A percentile compares a stretch with the other conserved stretches of the same genome.
Evolutionary conservation across 2,797 vertebrate genomes (phyloP).

Genomic region (Pampus argenteus): DNA sequence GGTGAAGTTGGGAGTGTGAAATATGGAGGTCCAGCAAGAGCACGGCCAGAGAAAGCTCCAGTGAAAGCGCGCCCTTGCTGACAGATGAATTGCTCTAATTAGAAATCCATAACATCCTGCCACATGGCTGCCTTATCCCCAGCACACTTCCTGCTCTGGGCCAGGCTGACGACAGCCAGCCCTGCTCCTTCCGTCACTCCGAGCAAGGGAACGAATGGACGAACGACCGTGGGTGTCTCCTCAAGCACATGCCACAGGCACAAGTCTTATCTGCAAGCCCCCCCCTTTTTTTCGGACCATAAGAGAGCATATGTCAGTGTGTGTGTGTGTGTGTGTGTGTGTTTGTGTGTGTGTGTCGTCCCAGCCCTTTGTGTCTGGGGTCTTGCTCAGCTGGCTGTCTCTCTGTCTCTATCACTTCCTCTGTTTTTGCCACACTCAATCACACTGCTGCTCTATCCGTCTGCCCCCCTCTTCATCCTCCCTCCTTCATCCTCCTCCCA

Average conservation of each 20-base stretch:
- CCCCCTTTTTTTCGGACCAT: slow-evolving; percentile 44
- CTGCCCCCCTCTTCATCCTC: slow-evolving; percentile 35
- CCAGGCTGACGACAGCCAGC: slow-evolving; percentile 97
- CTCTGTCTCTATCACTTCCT: slow-evolving; percentile 86
- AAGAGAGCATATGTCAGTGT: slow-evolving; percentile 39
- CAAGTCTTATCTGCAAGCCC: slow-evolving; percentile 68
- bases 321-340: slow-evolving; percentile 23
- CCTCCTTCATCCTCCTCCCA: slow-evolving; percentile 43
- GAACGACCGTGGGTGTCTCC: slow-evolving; percentile 73
- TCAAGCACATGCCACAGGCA: slow-evolving; percentile 61
- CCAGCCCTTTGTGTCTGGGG: slow-evolving; percentile 79
- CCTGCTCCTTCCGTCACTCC: slow-evolving; percentile 93
- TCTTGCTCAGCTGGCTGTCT: slow-evolving; percentile 74
- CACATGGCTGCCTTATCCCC: slow-evolving; percentile 99
- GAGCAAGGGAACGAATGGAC: slow-evolving; percentile 64
- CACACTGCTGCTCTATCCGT: slow-evolving; percentile 67
- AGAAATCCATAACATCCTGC: slow-evolving; percentile 99
- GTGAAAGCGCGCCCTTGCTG: slow-evolving; percentile 96
- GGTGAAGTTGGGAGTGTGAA: slow-evolving; percentile 71
- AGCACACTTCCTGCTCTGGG: slow-evolving; percentile 98
- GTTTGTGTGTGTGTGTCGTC: slow-evolving; percentile 50
- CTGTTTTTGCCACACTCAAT: slow-evolving; percentile 81
- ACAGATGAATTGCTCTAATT: slow-evolving; percentile 99
- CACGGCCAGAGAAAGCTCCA: slow-evolving; percentile 84
- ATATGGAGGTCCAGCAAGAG: slow-evolving; percentile 58